Evolutionary conservation across 2,888 invertebrate genomes (phyloP), one percentile per base, ranked within the genome.

Genomic region (Netelia fuscicornis): DNA sequence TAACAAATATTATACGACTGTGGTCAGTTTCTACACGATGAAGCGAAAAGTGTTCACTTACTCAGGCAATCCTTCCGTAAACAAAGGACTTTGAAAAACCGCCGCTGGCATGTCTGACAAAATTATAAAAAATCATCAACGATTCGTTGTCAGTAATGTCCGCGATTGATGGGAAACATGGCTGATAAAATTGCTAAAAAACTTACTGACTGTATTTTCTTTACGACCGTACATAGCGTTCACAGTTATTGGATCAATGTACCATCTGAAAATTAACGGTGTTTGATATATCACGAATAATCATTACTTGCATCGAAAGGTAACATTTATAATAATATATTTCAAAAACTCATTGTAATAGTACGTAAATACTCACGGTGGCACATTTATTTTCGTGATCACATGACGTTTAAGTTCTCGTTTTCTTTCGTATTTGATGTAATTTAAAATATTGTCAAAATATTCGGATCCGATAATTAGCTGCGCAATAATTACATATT

Each of bases 141-240:
- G 3, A 6, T 5, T 1, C 9, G 13, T 17, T 2, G 23, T 48
- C 5, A 80, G 75, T 2, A 5, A 8, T 30, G 20, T 56, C 42
- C 17, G 42, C 48, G 23, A 68, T 17, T 78, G 56, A 20, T 11
- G 9, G 20, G 5, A 9, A 8, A 9, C 1, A 17, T 44, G 11
- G n/a, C n/a, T 42, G 8, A 9, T 64, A 78, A 54, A n/a, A 25
- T 64, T 10, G 11, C 64, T 48, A 3, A n/a, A 67, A 23, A 68
- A 67, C 79, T 58, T 79, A 86, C 86, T 86, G 10, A 86, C 13
- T 68, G 52, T 44, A 60, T 86, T 82, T 0, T 54, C 58, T 2
- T 42, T 10, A 9, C 60, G 67, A 25, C 90, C 91, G 81, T 94
- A 94, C 81, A 90, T 93, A 10, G 94, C 94, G 86, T 94, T 94